phyloP scores from a whole-genome alignment of 2,113 vertebrate species.

The Podiceps cristatus region DNA sequence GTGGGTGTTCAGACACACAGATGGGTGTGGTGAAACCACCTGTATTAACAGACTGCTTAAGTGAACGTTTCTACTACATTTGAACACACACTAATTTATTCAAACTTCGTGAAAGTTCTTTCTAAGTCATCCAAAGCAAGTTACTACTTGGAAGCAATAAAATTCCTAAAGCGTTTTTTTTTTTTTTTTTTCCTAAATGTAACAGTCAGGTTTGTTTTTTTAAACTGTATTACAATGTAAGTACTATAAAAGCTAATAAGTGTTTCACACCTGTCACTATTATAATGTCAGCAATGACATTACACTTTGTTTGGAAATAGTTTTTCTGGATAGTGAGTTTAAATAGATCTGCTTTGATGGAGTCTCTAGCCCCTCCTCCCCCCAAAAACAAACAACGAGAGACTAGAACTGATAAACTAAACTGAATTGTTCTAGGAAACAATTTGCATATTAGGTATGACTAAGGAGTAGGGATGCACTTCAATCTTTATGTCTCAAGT shows the following conservation, averaged over 20 bases:
- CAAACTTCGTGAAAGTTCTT: background rate
- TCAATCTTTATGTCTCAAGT: background rate
- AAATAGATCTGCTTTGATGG: background rate
- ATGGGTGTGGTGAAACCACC: slow-evolving; percentile 3
- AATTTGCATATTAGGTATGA: background rate
- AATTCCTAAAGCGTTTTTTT: slow-evolving; percentile 17
- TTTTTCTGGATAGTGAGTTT: background rate
- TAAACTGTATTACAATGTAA: background rate
- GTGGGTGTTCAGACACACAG: background rate
- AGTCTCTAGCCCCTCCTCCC: background rate
- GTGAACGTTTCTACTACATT: background rate
- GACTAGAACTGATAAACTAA: background rate
- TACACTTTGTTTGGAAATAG: background rate
- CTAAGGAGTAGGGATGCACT: background rate
- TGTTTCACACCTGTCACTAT: slow-evolving; percentile 5
- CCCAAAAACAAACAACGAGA: background rate
- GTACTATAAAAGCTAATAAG: background rate
- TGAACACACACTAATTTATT: slow-evolving; percentile 18
- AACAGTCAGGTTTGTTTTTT: background rate
- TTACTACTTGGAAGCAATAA: slow-evolving; percentile 1
- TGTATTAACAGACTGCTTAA: background rate
- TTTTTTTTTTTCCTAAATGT: slow-evolving; percentile 38
- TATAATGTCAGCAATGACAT: background rate
- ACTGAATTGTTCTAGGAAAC: background rate
- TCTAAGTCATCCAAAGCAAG: background rate